Evolutionary conservation across 2,888 invertebrate genomes (phyloP), one percentile per base, ranked within the genome.

Genomic region (Cataglyphis altisquamis): DNA sequence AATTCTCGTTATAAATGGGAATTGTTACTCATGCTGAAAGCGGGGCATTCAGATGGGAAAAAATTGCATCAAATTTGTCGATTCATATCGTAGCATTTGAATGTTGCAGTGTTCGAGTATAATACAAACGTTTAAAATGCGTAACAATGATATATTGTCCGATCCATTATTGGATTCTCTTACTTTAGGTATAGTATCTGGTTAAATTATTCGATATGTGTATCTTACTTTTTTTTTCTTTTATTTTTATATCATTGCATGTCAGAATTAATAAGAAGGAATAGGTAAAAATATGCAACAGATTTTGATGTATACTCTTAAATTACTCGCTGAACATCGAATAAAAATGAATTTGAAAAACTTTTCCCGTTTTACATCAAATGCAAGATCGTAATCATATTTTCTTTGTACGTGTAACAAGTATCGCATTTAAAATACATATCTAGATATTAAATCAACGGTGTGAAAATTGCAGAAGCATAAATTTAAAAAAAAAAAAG

Each of bases 1-100:
- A 70, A 70, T 70, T 70, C 36, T 80, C 70, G 78, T 70, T 78
- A 70, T 80, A 72, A 80, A 72, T 72, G 45, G 72, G 78, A 72
- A 80, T 80, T 80, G 78, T 80, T 48, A 57, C 32, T 45, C 78
- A 72, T 62, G 72, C 25, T 72, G 72, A 72, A 72, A 80, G 72
- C 60, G 45, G 36, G 45, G 36, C 25, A 72, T 80, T 80, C 72
- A 62, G 60, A 80, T 32, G 39, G 60, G 36, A 70, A 80, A 78
- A 70, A 52, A 78, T 32, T 78, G 32, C 70, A 21, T 70, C 60
- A 78, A 78, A 45, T 70, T 78, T 60, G 45, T 72, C 60, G 78
- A 80, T 80, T 60, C 36, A 18, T 36, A 6, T 36, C 41, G 12
- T 12, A 29, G 25, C 60, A 12, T 66, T 52, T 25, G 60, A 41